These are phyloP conservation scores for Euwallacea similis DNA, from an alignment of 1,140 invertebrate genomes.

Conservation along the genomic window DNA sequence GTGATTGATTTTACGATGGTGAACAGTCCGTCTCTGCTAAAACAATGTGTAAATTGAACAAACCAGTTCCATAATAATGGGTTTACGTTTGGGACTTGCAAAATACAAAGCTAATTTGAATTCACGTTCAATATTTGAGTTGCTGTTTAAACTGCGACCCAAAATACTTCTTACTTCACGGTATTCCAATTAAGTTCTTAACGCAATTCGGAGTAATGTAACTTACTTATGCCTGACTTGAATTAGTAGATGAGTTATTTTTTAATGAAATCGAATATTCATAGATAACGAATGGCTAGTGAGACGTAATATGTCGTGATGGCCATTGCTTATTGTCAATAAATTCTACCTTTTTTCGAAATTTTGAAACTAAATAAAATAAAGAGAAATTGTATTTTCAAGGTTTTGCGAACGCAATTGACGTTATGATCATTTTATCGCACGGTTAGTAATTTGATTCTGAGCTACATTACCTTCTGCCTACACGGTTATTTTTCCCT, in stretches of 20 bases:
- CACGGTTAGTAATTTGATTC: too few species aligned
- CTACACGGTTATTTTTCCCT: too few species aligned
- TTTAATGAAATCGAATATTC: too few species aligned
- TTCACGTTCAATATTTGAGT: constrained; percentile 17
- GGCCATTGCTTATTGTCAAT: too few species aligned
- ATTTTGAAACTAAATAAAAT: too few species aligned
- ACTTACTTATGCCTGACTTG: not conserved
- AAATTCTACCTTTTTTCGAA: too few species aligned
- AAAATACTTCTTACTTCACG: constrained; percentile 21
- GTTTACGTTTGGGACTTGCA: constrained; percentile 17
- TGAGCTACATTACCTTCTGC: too few species aligned
- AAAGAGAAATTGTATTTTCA: too few species aligned
- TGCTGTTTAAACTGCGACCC: constrained; percentile 3
- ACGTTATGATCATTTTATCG: too few species aligned
- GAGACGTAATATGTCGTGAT: too few species aligned
- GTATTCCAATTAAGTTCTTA: not conserved
- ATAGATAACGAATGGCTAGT: too few species aligned
- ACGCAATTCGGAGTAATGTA: constrained; percentile 2
- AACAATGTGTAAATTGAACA: constrained; percentile 16
- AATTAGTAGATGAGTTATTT: not conserved
- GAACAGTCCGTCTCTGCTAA: not conserved
- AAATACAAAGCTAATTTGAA: constrained; percentile 22
- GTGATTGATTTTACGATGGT: not conserved
- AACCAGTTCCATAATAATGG: constrained; percentile 23
- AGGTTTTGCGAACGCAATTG: too few species aligned